Evolutionary conservation across 2,797 vertebrate genomes (phyloP), one percentile per base, ranked within the genome.

Genomic region (Neosalanx taihuensis): DNA sequence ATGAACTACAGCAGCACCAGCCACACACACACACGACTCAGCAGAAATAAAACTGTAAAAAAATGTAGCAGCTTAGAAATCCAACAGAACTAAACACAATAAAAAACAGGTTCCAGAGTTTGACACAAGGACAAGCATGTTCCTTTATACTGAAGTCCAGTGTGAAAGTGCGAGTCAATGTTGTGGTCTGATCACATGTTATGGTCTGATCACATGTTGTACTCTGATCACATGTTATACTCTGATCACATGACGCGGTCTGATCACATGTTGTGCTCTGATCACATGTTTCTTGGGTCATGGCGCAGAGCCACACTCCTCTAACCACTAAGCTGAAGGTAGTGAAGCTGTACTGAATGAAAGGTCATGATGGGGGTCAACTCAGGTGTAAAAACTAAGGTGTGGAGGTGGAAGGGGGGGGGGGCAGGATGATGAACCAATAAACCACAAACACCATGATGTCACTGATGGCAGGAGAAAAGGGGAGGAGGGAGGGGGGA

Each of bases 401-500:
- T 10, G 41, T 13, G 41, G 41, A 56, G 15, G 3, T 2, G 37
- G 20, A 13, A 65, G 26, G 69, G 23, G 10, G 59, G 57, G 20
- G 37, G 56, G 56, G 49, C 12, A 13, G 20, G n/a, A 60, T 30
- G 30, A 68, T 20, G 51, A 31, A 3, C 33, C 12, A 53, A 71
- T 53, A 49, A 71, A 37, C 23, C 7, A 86, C 84, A 86, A 71
- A 76, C 69, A 75, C 71, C n/a, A 72, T 67, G 73, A 63, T 60
- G 3, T 81, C 68, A 61, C 66, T 72, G 69, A 20, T n/a, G 4
- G n/a, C n/a, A 31, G 66, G 66, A 64, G 61, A 74, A 77, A 73
- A 70, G n/a, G 33, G 51, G 67, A 66, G 67, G 59, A 74, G 77
- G 75, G 72, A 66, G 46, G 51, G 41, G 76, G 49, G 18, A 9